Conservation (phyloP, 1,140 invertebrate genomes). For the Sitobion miscanthi region DNA sequence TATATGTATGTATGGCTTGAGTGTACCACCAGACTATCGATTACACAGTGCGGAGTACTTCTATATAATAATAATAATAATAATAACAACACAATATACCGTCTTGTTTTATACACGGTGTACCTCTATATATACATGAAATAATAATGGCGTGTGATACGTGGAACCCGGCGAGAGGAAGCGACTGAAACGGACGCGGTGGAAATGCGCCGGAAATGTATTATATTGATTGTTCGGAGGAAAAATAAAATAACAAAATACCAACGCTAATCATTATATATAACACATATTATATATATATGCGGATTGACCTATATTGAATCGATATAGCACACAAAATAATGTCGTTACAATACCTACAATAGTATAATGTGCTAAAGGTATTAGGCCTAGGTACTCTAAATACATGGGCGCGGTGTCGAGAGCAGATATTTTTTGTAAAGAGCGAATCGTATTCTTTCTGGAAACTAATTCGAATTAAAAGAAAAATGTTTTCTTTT, state of each 20-base stretch:
- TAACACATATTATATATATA: too few relatives aligned
- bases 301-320: not conserved
- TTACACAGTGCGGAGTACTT: not conserved
- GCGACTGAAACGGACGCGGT: not conserved
- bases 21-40: not conserved
- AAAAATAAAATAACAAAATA: not conserved
- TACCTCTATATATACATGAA: not conserved
- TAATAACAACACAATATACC: not conserved
- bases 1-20: not conserved
- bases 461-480: not conserved
- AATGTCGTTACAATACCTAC: not conserved
- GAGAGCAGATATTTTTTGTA: not conserved
- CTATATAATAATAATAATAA: not conserved
- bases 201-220: not conserved
- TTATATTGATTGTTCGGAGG: not conserved
- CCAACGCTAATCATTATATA: too few relatives aligned
- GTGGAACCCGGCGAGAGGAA: not conserved
- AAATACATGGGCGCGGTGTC: too few relatives aligned
- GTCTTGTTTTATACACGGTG: not conserved
- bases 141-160: not conserved
- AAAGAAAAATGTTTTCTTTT: not conserved
- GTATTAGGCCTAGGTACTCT: too few relatives aligned
- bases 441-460: not conserved
- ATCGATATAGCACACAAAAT: not conserved
- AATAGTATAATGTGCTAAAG: not conserved